Base-by-base conservation (phyloP, 2,888 invertebrate genomes). In the Perizoma affinitatum region DNA sequence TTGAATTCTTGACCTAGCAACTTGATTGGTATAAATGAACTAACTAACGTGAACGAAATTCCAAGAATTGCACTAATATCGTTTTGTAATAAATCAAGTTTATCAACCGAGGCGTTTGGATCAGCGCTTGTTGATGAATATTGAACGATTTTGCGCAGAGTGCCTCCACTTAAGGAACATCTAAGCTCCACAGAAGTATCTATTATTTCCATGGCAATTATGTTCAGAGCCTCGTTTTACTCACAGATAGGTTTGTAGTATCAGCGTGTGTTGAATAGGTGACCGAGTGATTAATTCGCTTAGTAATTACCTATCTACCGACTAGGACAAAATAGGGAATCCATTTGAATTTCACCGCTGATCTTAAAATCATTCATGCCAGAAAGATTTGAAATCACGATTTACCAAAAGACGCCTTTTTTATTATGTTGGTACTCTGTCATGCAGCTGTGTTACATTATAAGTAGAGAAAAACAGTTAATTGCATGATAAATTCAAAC, bases 181-280 rank as follows among this genome's bases (percentile, higher is more conserved):
- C 71, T 75, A 68, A 76, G 73, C 73, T 68, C 66, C 67, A 69
- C 74, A 76, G 73, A 80, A 79, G 82, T 81, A 80, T 81, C 78
- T 80, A 81, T 87, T 84, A 86, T 83, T 80, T 79, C 79, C 79
- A 74, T 80, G 74, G 80, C 88, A 84, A 87, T 89, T 88, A 88
- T 82, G 76, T 84, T 79, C 89, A 88, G 87, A 70, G 51, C 58
- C 68, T 73, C 78, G 77, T 77, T 78, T 76, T 78, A 75, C 72
- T 76, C 74, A 73, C 72, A 77, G 74, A 82, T 80, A 72, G 72
- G 70, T 76, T 73, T 73, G 78, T 70, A 76, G 76, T 73, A 74
- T 74, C 75, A 67, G 79, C 71, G 82, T 83, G 80, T 70, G 53
- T 74, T 74, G 78, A 83, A 87, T 82, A 70, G 74, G 75, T 71